phyloP scores from a whole-genome alignment of 1,140 invertebrate species.

The Solenopsis fugax region DNA sequence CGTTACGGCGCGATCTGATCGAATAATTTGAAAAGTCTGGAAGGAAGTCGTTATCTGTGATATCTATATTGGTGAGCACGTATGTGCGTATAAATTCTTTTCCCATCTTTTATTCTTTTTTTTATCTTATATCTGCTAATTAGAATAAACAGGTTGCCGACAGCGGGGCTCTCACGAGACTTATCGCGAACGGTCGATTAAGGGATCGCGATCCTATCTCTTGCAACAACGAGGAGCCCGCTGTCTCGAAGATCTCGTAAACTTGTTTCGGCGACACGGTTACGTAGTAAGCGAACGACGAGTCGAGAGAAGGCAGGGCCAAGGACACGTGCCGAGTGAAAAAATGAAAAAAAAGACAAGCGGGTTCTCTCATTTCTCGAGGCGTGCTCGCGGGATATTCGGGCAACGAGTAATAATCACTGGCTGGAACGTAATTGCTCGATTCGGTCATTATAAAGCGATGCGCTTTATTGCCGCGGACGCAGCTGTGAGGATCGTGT shows the following conservation, averaged over 20 bases:
- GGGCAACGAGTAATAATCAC: conserved; percentile 4
- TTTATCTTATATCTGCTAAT: conserved; percentile 62
- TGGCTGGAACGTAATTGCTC: conserved; percentile 56
- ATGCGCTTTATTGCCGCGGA: conserved; percentile 48
- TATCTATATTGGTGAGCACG: neutral
- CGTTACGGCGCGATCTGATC: neutral
- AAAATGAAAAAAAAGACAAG: neutral
- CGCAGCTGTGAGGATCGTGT: conserved; percentile 19
- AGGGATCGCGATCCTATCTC: conserved; percentile 72
- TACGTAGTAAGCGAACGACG: conserved; percentile 4
- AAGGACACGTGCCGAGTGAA: conserved; percentile 60
- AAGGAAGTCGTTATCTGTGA: neutral
- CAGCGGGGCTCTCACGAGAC: conserved; percentile 54
- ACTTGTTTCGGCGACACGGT: conserved; percentile 62
- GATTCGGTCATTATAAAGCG: conserved; percentile 58
- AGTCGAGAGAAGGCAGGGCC: neutral
- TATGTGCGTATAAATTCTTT: neutral
- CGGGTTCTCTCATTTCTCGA: neutral
- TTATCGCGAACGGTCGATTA: conserved; percentile 70
- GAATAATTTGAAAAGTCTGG: neutral
- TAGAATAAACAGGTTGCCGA: conserved; percentile 76
- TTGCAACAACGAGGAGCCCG: conserved; percentile 41
- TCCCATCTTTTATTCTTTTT: neutral
- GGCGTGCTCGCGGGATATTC: neutral
- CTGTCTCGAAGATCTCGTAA: conserved; percentile 69